Base-by-base conservation (phyloP, 2,797 vertebrate species). In the Rhinoraja longicauda region DNA sequence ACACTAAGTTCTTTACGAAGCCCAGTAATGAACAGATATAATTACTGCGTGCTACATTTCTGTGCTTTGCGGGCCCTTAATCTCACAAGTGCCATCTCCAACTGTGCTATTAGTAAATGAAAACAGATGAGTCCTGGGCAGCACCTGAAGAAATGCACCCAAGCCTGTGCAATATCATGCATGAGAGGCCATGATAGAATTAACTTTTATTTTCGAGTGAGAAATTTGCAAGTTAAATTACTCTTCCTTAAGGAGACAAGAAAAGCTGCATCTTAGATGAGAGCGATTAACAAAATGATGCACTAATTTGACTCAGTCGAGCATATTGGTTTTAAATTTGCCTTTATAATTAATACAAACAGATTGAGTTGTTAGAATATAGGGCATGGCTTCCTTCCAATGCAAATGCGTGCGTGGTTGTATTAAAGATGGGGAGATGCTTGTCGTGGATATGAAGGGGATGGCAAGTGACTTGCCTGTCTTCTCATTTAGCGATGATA, bases 321-420 rank as follows among this genome's bases (percentile, higher is more conserved):
- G 90, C 90, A 92, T 92, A 92, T 92, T 75, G 67, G 90, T 92
- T 92, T 92, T 92, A 92, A 92, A 92, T 92, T 92, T 92, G 90
- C 90, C 90, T 92, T 72, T 92, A 92, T 92, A 92, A 92, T 92
- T 92, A 92, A 92, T 81, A 86, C 64, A 17, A 93, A 15, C 1
- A 86, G 93, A 90, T 24, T 2, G 57, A 36, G 88, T 39, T 24
- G 4, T 88, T 59, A 29, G 10, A 88, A 93, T 39, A 93, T 0
- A 24, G 62, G 36, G 24, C 4, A 36, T 91, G 53, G 72, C 2
- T 0, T 4, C 70, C 13, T 1, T 12, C 93, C 57, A 77, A 7
- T 24, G 86, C 53, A 93, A 93, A 82, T 57, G 4, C 45, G 29
- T 73, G 36, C 73, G 36, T 29, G 72, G 64, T 2, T 26, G 13